These are phyloP conservation scores for Solen grandis DNA, from an alignment of 1,140 invertebrate species.

Conservation along the genomic window DNA sequence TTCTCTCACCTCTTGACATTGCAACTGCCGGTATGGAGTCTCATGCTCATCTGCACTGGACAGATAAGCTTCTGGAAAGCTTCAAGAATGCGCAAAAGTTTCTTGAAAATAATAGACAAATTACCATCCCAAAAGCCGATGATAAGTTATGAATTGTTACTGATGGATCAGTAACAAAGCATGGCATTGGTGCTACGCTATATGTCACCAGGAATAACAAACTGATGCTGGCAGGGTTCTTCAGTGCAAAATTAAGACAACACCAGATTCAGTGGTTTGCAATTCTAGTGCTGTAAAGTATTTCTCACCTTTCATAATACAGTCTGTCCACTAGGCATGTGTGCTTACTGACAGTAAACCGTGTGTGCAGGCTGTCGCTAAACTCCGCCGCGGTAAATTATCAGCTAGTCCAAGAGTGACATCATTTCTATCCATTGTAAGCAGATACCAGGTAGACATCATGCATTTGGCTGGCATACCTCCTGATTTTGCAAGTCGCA, in stretches of 20 bases:
- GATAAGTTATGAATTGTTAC: constrained; percentile 62
- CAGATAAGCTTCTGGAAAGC: background rate
- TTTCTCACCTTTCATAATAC: constrained; percentile 57
- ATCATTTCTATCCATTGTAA: constrained; percentile 54
- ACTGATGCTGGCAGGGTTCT: constrained; percentile 47
- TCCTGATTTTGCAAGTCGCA: constrained; percentile 59
- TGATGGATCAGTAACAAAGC: constrained; percentile 44
- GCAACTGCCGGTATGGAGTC: constrained; percentile 18
- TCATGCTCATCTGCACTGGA: constrained; percentile 45
- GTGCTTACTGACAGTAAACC: constrained; percentile 61
- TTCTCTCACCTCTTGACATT: constrained; percentile 13
- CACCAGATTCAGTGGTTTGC: constrained; percentile 30
- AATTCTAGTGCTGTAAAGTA: constrained; percentile 48
- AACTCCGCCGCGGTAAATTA: constrained; percentile 55
- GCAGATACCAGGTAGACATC: constrained; percentile 32
- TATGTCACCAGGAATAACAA: constrained; percentile 43
- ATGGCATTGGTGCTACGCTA: constrained; percentile 45
- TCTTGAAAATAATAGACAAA: constrained; percentile 8
- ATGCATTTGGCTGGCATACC: constrained; percentile 34
- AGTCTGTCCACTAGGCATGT: constrained; percentile 27
- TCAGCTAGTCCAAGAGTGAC: constrained; percentile 55
- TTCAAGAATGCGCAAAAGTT: constrained; percentile 27
- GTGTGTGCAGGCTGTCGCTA: constrained; percentile 52
- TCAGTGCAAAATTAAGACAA: constrained; percentile 54
- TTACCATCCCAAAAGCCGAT: constrained; percentile 10